A percentile compares a stretch with the other conserved stretches of the same genome.
phyloP scores from a whole-genome alignment of 2,888 invertebrate genomes.

The Diloba caeruleocephala region DNA sequence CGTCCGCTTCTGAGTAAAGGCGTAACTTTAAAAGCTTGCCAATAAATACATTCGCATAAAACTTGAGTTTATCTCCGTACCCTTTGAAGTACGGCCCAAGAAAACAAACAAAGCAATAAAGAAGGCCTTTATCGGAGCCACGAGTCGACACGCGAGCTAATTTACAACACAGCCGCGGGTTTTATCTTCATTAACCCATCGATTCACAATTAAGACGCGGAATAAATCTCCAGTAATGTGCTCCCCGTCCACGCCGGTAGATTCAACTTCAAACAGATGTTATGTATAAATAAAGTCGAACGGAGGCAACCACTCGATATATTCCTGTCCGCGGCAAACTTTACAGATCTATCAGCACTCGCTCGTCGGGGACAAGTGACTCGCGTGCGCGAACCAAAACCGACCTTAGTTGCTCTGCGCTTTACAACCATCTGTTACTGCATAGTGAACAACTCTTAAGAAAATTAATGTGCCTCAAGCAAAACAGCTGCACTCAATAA shows the following conservation, averaged over 20 bases:
- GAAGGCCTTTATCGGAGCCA: conserved; percentile 87
- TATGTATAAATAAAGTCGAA: conserved; percentile 89
- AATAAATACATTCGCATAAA: conserved; percentile 86
- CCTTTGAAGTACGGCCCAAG: conserved; percentile 87
- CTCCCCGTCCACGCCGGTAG: conserved; percentile 87
- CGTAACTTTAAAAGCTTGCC: conserved; percentile 63
- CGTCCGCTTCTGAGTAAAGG: conserved; percentile 61
- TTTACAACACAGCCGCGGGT: conserved; percentile 89
- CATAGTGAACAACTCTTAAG: conserved; percentile 42
- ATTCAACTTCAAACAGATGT: conserved; percentile 89
- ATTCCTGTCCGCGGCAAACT: conserved; percentile 89
- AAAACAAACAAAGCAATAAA: conserved; percentile 89
- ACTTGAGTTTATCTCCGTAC: conserved; percentile 85
- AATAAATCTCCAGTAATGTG: conserved; percentile 89
- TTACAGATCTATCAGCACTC: conserved; percentile 86
- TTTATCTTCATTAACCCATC: conserved; percentile 90
- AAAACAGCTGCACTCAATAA: conserved; percentile 58
- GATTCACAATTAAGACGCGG: conserved; percentile 89
- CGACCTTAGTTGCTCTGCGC: conserved; percentile 64
- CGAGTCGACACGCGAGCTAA: conserved; percentile 89
- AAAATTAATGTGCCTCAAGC: conserved; percentile 41
- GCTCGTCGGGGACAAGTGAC: conserved; percentile 72
- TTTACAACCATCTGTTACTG: conserved; percentile 41
- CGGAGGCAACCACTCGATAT: conserved; percentile 89
- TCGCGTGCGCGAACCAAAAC: conserved; percentile 62